phyloP scores from a whole-genome alignment of 1,140 invertebrate species.

The Drosophila busckii region DNA sequence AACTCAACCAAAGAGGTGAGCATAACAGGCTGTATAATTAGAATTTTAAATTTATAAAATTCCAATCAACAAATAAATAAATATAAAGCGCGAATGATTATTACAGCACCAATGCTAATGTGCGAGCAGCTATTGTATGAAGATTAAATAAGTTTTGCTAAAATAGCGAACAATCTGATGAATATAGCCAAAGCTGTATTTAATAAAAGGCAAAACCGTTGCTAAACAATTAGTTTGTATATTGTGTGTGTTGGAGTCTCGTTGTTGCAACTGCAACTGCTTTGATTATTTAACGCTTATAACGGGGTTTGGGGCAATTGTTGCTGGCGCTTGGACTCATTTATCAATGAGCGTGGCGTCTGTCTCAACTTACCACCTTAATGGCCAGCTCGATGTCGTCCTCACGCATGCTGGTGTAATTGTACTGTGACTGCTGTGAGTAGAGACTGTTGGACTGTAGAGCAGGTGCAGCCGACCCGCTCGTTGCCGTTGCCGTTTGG shows the following conservation, averaged over 20 bases:
- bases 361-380: conserved; percentile 82
- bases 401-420: conserved; percentile 86
- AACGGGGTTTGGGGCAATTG: neutral
- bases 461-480: conserved; percentile 62
- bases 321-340: conserved; percentile 12
- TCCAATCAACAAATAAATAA: no score
- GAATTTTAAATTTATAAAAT: no score
- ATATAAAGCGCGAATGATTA: no score
- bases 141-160: no score
- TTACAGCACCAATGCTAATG: no score
- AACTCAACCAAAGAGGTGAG: no score
- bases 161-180: no score
- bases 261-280: neutral
- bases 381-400: conserved; percentile 95
- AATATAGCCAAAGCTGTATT: no score
- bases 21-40: no score
- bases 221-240: conserved; percentile 22
- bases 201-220: no score
- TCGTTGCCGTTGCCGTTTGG: conserved; percentile 60
- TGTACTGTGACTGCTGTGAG: conserved; percentile 60
- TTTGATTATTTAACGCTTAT: conserved; percentile 31
- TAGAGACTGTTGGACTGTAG: conserved; percentile 64
- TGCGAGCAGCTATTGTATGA: no score
- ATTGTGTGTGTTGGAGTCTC: neutral
- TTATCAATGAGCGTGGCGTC: conserved; percentile 17